These are phyloP conservation scores for Drosophila ezoana DNA, from an alignment of 2,888 invertebrate species.

Conservation along the genomic window DNA sequence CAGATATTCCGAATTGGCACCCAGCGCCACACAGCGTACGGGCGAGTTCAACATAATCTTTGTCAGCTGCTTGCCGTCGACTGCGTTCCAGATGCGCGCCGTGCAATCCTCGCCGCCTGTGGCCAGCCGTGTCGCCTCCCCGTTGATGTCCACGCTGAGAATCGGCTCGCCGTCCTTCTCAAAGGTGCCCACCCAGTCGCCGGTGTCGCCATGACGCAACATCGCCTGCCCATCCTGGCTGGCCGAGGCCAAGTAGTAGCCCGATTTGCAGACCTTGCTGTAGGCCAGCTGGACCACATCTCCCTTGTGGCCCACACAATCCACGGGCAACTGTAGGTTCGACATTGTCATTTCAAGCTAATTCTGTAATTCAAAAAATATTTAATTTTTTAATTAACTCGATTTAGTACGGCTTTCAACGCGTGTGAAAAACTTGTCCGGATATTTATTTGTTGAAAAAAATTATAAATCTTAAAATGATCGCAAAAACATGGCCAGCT, in stretches of 20 bases:
- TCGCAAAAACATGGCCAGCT: neutral
- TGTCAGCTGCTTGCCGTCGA: conserved; percentile 93
- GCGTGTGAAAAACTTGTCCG: neutral
- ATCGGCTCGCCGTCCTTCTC: conserved; percentile 98
- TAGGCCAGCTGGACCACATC: conserved; percentile 48
- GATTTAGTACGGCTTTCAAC: neutral
- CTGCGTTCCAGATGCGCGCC: conserved; percentile 97
- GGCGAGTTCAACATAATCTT: conserved; percentile 91
- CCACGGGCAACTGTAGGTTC: conserved; percentile 29
- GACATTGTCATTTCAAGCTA: neutral
- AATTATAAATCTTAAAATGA: neutral
- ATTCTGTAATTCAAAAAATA: neutral
- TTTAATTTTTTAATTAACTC: neutral
- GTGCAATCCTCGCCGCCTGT: conserved; percentile 97
- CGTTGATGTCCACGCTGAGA: conserved; percentile 96
- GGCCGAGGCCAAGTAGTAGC: conserved; percentile 54
- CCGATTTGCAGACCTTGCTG: conserved; percentile 38
- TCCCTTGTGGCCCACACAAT: conserved; percentile 38
- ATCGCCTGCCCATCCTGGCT: conserved; percentile 94
- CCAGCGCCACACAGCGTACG: conserved; percentile 96
- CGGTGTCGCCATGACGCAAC: conserved; percentile 97
- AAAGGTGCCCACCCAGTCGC: conserved; percentile 98
- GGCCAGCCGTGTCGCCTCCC: conserved; percentile 94
- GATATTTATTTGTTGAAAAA: neutral
- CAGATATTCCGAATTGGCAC: conserved; percentile 89